A percentile compares a stretch with the other conserved stretches of the same genome.
Conservation (phyloP, 2,797 vertebrate species). For the Trematomus bernacchii region DNA sequence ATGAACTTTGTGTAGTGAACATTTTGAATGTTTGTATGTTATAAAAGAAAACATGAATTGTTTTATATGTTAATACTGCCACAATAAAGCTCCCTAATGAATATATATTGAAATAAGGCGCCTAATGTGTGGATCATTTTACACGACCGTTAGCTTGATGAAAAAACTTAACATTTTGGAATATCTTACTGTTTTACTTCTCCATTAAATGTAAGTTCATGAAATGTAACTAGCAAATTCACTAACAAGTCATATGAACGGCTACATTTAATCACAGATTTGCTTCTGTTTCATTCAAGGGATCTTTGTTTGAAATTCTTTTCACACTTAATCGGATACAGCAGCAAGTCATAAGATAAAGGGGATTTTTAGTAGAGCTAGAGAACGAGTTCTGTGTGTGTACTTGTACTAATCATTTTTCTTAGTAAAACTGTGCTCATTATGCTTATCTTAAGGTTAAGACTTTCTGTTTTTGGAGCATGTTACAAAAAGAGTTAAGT, state of each 20-base stretch:
- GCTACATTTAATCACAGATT: background rate
- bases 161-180: too few species aligned
- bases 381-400: conserved; percentile 1
- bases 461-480: background rate
- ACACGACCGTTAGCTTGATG: background rate
- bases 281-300: conserved; percentile 11
- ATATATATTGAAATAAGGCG: conserved; percentile 67
- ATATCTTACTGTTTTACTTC: too few species aligned
- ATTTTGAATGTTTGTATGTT: conserved; percentile 97
- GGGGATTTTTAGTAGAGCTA: background rate
- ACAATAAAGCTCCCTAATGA: conserved; percentile 90
- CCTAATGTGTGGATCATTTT: conserved; percentile 38
- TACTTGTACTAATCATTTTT: background rate
- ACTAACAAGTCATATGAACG: conserved; percentile 12
- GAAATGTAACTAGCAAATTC: background rate
- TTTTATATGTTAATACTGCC: conserved; percentile 99
- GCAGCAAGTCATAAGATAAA: conserved; percentile 47
- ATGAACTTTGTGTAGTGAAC: conserved; percentile 95
- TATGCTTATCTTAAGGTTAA: background rate
- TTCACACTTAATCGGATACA: conserved; percentile 27
- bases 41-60: conserved; percentile 88
- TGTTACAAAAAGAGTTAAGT: background rate
- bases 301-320: conserved; percentile 30
- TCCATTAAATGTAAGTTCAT: background rate
- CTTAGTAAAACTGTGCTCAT: background rate